These are phyloP conservation scores for Eueides isabella DNA, from an alignment of 1,140 invertebrate species.

Conservation along the genomic window DNA sequence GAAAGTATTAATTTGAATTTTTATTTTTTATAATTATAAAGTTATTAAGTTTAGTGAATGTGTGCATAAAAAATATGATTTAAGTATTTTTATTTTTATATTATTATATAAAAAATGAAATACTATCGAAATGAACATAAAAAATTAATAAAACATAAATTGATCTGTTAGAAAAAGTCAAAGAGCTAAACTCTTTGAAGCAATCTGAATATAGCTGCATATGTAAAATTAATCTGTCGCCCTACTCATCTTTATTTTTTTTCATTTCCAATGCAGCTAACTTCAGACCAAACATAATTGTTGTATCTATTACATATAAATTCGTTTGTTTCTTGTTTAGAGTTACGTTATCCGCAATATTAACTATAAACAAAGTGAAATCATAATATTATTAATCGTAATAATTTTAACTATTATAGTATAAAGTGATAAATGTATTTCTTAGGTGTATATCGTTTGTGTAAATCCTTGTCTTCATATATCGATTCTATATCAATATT, in stretches of 20 bases:
- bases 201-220: not conserved
- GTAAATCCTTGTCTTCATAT: not conserved
- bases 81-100: no score
- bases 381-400: not conserved
- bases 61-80: no score
- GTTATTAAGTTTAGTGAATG: no score
- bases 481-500: slow-evolving; percentile 12
- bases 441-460: not conserved
- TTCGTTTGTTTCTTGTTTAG: not conserved
- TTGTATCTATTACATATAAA: not conserved
- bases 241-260: not conserved
- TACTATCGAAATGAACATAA: no score
- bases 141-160: no score
- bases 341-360: not conserved
- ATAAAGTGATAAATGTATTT: slow-evolving; percentile 14
- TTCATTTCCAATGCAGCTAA: not conserved
- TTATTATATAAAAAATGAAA: no score
- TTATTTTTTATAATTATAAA: no score
- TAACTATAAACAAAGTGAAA: not conserved
- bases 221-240: not conserved
- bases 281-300: not conserved
- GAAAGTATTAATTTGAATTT: no score
- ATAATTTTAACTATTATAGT: not conserved
- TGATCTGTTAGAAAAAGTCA: no score
- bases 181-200: no score